Evolutionary conservation across 1,140 invertebrate genomes (phyloP), one percentile per base, ranked within the genome.

Genomic region (Oryzaephilus surinamensis): DNA sequence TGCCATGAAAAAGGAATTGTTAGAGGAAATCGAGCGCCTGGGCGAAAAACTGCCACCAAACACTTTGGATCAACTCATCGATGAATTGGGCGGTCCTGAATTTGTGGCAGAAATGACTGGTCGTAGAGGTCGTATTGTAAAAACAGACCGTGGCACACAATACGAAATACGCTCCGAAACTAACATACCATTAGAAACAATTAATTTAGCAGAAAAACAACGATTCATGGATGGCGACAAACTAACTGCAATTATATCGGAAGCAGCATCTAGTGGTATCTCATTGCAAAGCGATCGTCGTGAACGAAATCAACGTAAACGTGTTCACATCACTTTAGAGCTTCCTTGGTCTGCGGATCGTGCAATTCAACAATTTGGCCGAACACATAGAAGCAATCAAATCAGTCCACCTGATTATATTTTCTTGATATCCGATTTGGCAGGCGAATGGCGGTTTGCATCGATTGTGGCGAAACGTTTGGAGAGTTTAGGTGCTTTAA

Each of bases 181-280:
- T 1, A 94, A 99, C 64, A 90, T 94, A 14, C 87, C 94, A 4
- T 67, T 99, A n/a, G 97, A 99, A 70, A 92, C 90, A 3, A 71
- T 99, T 6, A 99, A 99, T 67, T 70, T 98, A n/a, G 90, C 86
- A 0, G 80, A 84, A 53, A 84, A 84, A 60, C 77, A 82, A 50
- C 70, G 84, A 53, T 99, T 99, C 64, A 99, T 99, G 96, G 82
- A 95, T 61, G 96, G 94, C 0, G 87, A 96, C 58, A 99, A 99
- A 66, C 86, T 87, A 45, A 88, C 99, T 23, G 96, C 97, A 14
- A 97, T 99, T 42, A 99, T 99, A 42, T 99, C 95, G 0, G 97
- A 99, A 69, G 96, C 97, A 0, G 97, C 97, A 1, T 96, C 90
- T 51, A 95, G 90, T 43, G 97, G 97, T 64, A 97, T 97, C 50